A percentile compares a stretch with the other conserved stretches of the same genome.
phyloP scores from a whole-genome alignment of 2,113 vertebrate species.

The Struthio camelus region DNA sequence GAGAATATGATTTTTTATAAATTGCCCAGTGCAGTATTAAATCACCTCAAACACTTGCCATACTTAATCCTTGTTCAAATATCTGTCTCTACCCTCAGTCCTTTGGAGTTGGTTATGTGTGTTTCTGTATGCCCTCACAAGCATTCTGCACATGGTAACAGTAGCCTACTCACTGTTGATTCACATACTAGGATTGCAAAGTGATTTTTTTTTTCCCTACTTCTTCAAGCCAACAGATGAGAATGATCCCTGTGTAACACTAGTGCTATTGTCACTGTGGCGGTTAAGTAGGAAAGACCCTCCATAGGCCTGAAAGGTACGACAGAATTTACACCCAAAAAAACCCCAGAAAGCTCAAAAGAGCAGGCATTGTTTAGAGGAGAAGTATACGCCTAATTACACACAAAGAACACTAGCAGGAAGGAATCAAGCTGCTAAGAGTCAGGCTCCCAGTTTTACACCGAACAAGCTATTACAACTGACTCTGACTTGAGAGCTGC shows the following conservation, averaged over 20 bases:
- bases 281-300: background rate
- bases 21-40: background rate
- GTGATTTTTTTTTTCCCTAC: background rate
- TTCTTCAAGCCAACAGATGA: background rate
- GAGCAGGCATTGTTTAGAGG: background rate
- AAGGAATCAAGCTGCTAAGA: background rate
- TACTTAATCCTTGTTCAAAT: background rate
- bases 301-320: background rate
- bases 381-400: background rate
- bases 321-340: background rate
- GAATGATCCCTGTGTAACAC: background rate
- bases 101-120: background rate
- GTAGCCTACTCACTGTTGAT: background rate
- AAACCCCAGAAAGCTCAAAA: background rate
- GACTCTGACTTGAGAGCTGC: background rate
- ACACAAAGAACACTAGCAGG: background rate
- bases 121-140: background rate
- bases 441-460: background rate
- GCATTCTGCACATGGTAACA: background rate
- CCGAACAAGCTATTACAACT: too few species aligned
- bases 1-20: background rate
- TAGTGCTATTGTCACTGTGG: background rate
- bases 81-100: fast-evolving
- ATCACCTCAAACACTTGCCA: background rate
- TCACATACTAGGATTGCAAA: background rate